These are phyloP conservation scores for Cryptus viduatorius DNA, from an alignment of 2,888 invertebrate genomes.

Conservation along the genomic window DNA sequence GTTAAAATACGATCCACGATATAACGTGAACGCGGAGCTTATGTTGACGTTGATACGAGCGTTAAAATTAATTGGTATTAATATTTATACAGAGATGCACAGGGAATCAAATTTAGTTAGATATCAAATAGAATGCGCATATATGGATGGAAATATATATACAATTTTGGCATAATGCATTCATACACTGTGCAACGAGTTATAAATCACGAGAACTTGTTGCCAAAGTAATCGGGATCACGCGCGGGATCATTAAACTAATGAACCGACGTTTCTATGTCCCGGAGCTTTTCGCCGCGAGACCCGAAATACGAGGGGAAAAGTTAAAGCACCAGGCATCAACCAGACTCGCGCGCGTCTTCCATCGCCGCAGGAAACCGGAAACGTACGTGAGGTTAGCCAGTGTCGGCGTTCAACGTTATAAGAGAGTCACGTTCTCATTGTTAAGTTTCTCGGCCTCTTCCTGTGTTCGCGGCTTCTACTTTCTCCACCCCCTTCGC, in stretches of 20 bases:
- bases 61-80: conserved; percentile 12
- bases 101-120: neutral
- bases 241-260: conserved; percentile 56
- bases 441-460: conserved; percentile 50
- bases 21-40: neutral
- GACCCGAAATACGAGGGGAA: neutral
- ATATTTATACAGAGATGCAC: neutral
- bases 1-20: neutral
- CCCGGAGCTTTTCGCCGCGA: conserved; percentile 22
- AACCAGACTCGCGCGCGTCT: conserved; percentile 25
- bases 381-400: conserved; percentile 59
- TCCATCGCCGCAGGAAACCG: conserved; percentile 43
- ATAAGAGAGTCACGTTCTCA: conserved; percentile 64
- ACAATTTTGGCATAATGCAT: neutral
- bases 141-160: neutral
- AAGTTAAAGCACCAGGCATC: conserved; percentile 20
- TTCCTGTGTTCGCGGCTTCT: conserved; percentile 11
- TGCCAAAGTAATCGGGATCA: conserved; percentile 42
- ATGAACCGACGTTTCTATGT: conserved; percentile 48
- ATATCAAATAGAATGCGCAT: neutral
- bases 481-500: conserved; percentile 20
- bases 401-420: conserved; percentile 44
- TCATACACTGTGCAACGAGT: neutral
- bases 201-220: conserved; percentile 14
- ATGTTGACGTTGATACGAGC: neutral